Base-by-base conservation (phyloP, 1,140 invertebrate species). In the Papilio glaucus region DNA sequence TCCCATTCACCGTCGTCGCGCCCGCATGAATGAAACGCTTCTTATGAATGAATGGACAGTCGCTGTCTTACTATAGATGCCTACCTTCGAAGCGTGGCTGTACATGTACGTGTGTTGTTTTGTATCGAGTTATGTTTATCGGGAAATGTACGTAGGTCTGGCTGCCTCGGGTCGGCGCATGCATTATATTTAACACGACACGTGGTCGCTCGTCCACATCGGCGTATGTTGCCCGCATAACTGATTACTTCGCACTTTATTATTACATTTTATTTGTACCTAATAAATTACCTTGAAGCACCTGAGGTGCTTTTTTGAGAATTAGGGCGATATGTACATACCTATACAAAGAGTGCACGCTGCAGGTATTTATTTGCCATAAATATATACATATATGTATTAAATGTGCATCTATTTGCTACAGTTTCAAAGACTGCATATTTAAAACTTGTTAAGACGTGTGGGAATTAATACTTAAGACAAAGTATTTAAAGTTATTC, bases 1-100 rank as follows among this genome's bases (percentile, higher is more conserved):
- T 89, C 90, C 90, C 90, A 92, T 92, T 92, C 90, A 92, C 80
- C 62, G 79, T 75, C 79, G 79, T 79, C 82, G 82, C 82, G 77
- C 80, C 78, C 83, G 84, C 87, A 90, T 92, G 81, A 92, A 91
- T 91, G 90, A 89, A 90, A 85, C 80, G 88, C 85, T 91, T 88
- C 88, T 92, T 90, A 92, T 92, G 90, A 92, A 92, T 92, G 89
- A 91, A 88, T 88, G 89, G 87, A 87, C 86, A 86, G 85, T 87
- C 82, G 80, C 79, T 84, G 84, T 85, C 85, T 84, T 91, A 92
- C 87, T 90, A 92, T 90, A 87, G 80, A 86, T 92, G 86, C 87
- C 76, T 84, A 79, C 80, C 65, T 53, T 67, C 72, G 71, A 67
- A n/a, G 61, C 77, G 79, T 81, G 74, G 72, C 74, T 71, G 76